Evolutionary conservation across 2,113 vertebrate genomes (phyloP).

Genomic region (Actenoides hombroni): DNA sequence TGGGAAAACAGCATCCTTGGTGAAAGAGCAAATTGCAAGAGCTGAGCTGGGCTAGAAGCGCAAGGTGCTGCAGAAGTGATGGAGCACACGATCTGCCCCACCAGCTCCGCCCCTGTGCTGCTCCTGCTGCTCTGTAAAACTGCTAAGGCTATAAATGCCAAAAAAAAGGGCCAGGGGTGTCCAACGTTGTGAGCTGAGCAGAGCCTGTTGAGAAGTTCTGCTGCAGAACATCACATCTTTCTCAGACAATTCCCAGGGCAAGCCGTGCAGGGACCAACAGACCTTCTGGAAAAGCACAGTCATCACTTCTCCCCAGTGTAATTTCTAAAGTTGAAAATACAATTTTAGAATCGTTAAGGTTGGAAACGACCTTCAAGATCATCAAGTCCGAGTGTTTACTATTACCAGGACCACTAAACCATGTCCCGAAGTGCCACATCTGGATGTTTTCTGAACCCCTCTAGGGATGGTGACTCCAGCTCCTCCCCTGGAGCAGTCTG

Average conservation of each 20-base stretch:
- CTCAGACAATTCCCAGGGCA: neutral
- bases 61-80: neutral
- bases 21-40: neutral
- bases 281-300: neutral
- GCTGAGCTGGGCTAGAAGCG: neutral
- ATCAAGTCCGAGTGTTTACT: no score
- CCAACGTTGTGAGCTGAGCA: fast-evolving
- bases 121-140: neutral
- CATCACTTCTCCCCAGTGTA: neutral
- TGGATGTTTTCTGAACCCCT: no score
- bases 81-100: neutral
- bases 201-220: neutral
- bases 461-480: no score
- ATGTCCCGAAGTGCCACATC: no score
- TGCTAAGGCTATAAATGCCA: neutral
- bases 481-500: no score
- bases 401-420: no score
- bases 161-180: neutral
- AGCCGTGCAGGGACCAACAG: neutral
- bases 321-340: neutral
- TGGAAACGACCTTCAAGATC: no score
- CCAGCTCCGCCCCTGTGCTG: neutral
- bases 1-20: neutral
- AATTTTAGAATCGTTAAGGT: no score
- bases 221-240: neutral